These are phyloP conservation scores for Aricia artaxerxes DNA, from an alignment of 2,888 invertebrate genomes.

Conservation along the genomic window DNA sequence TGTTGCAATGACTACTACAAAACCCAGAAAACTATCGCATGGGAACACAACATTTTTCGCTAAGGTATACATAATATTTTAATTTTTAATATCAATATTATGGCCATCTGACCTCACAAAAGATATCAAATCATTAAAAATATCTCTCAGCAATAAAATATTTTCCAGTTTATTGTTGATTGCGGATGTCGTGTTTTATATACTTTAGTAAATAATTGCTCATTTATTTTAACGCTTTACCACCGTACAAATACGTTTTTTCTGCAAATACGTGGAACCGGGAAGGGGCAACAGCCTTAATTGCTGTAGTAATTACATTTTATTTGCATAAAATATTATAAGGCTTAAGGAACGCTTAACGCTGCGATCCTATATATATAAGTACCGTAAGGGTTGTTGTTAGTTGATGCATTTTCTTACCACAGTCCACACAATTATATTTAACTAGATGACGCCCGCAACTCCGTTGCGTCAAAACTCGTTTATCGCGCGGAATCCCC, in stretches of 20 bases:
- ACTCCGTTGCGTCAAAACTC: too few relatives aligned
- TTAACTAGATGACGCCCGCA: not conserved
- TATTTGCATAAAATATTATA: constrained; percentile 15
- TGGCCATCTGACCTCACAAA: too few relatives aligned
- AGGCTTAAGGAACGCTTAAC: constrained; percentile 1
- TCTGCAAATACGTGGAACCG: not conserved
- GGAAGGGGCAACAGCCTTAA: not conserved
- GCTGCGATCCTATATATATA: not conserved
- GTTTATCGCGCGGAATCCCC: too few relatives aligned
- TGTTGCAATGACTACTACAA: too few relatives aligned
- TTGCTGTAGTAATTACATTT: constrained; percentile 21
- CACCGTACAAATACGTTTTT: not conserved
- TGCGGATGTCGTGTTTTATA: not conserved
- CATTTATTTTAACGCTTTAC: not conserved
- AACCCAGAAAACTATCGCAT: too few relatives aligned
- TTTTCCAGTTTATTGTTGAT: not conserved
- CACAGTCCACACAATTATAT: not conserved
- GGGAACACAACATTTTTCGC: too few relatives aligned
- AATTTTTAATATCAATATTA: too few relatives aligned
- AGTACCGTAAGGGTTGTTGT: not conserved
- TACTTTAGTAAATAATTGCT: not conserved
- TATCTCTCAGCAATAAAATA: not conserved
- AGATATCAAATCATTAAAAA: too few relatives aligned
- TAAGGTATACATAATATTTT: too few relatives aligned
- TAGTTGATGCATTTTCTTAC: not conserved